Evolutionary conservation across 2,113 vertebrate species (phyloP), one percentile per base, ranked within the genome.

Genomic region (Seriola dumerili): DNA sequence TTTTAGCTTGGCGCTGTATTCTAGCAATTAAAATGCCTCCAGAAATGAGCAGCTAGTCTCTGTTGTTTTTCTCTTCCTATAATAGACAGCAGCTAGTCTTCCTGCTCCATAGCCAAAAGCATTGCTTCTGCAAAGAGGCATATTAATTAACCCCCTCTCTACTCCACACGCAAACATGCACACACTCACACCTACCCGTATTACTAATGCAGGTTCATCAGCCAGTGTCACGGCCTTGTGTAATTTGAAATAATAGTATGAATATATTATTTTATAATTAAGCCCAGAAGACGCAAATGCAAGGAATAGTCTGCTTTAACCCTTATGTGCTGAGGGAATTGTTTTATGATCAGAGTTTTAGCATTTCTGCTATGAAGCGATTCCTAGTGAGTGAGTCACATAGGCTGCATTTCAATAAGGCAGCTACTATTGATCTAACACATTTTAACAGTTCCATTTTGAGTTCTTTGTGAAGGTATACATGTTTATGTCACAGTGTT

Each of bases 21-120:
- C 88, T 70, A 88, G 87, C 88, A 94, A 91, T 94, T 93, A 92
- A 92, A 91, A 91, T 91, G 88, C 69, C 88, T 91, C 44, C 85
- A 89, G 68, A 92, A 90, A 88, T 82, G 89, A 91, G 85, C 84
- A 81, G 85, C 77, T 76, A 78, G 81, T 80, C 76, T 82, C 57
- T 81, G 85, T 86, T 91, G 88, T 92, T 93, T 93, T 89, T 71
- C 84, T 80, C 83, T 70, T 91, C 80, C 65, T 78, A 52, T 91
- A 81, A 89, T 78, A 83, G 76, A 86, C 85, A 66, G 54, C 65
- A 75, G 71, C 73, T 67, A 29, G 69, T 88, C 78, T 40, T 80
- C 70, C 70, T 77, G 65, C 66, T 69, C 42, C 63, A 59, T 4
- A 7, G 40, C 76, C 85, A 88, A 78, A 81, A 50, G 62, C 54